Percentiles rank a stretch among this genome's conserved stretches.
Conservation (phyloP, 2,797 vertebrate genomes). For the Clarias platycephalus region DNA sequence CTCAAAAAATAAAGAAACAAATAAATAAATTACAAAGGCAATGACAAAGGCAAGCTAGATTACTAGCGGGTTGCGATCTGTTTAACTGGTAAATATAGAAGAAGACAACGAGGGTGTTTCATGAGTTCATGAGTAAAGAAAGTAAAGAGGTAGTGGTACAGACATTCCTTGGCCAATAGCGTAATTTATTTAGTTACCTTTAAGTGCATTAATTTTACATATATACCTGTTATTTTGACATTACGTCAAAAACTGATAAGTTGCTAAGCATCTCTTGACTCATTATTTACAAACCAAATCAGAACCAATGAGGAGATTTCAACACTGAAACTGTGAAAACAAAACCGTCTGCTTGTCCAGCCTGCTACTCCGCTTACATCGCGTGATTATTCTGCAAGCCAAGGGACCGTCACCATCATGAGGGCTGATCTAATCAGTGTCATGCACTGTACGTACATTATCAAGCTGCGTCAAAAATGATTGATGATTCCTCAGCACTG, state of each 20-base stretch:
- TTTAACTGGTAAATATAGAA: not conserved
- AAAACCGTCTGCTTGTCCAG: not conserved
- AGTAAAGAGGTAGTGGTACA: not conserved
- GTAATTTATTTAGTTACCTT: not conserved
- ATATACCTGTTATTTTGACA: too few species aligned
- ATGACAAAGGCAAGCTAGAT: too few species aligned
- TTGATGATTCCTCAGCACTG: not conserved
- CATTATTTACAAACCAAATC: not conserved
- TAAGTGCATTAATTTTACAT: not conserved
- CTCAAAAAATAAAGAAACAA: too few species aligned
- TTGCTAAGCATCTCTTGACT: not conserved
- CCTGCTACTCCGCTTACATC: too few species aligned
- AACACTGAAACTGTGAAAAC: slow-evolving; percentile 16
- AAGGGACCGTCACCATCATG: not conserved
- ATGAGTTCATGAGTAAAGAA: not conserved
- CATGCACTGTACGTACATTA: not conserved
- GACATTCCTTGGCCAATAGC: not conserved
- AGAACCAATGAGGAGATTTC: not conserved
- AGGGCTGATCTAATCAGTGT: not conserved
- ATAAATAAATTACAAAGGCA: too few species aligned
- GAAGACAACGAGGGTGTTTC: too few species aligned
- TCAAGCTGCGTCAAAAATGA: not conserved
- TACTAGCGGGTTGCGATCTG: too few species aligned
- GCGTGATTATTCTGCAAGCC: not conserved
- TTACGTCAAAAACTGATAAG: not conserved